These are phyloP conservation scores for Indri indri DNA, from an alignment of 2,113 vertebrate species.

Conservation along the genomic window DNA sequence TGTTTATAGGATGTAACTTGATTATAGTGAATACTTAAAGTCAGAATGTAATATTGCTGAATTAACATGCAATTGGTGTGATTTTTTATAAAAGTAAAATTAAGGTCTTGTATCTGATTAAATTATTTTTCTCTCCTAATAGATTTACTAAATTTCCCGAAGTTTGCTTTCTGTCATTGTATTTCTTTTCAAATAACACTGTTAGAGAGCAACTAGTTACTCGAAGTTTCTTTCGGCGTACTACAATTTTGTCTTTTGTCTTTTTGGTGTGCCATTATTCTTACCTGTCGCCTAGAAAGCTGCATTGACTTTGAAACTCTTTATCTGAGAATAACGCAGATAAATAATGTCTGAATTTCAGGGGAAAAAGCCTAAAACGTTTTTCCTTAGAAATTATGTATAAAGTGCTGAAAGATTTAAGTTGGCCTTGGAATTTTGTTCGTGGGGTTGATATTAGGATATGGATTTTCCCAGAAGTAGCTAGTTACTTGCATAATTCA, in stretches of 20 bases:
- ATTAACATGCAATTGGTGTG: not conserved
- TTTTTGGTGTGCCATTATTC: slow-evolving; percentile 13
- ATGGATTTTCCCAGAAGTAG: not conserved
- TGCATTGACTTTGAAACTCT: slow-evolving; percentile 28
- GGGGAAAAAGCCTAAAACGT: not conserved
- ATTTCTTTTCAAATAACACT: not conserved
- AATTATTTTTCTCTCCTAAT: not conserved
- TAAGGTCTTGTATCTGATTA: not conserved
- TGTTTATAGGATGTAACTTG: slow-evolving; percentile 50
- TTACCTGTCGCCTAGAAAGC: slow-evolving; percentile 12
- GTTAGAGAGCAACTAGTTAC: not conserved
- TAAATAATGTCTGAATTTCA: not conserved
- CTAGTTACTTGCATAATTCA: not conserved
- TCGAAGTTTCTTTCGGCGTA: not conserved
- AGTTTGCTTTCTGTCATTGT: slow-evolving; percentile 42
- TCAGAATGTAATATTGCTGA: slow-evolving; percentile 43
- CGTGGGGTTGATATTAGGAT: not conserved
- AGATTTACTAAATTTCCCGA: not conserved
- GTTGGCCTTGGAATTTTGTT: not conserved
- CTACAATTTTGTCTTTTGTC: slow-evolving; percentile 20
- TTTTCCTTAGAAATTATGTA: slow-evolving; percentile 39
- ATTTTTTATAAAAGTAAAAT: slow-evolving; percentile 57
- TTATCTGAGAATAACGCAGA: not conserved
- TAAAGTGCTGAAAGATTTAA: not conserved
- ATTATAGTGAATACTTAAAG: slow-evolving; percentile 37